Percentiles rank a stretch among this genome's conserved stretches.
phyloP scores from a whole-genome alignment of 2,113 vertebrate species.

The Neodon shergylaensis region DNA sequence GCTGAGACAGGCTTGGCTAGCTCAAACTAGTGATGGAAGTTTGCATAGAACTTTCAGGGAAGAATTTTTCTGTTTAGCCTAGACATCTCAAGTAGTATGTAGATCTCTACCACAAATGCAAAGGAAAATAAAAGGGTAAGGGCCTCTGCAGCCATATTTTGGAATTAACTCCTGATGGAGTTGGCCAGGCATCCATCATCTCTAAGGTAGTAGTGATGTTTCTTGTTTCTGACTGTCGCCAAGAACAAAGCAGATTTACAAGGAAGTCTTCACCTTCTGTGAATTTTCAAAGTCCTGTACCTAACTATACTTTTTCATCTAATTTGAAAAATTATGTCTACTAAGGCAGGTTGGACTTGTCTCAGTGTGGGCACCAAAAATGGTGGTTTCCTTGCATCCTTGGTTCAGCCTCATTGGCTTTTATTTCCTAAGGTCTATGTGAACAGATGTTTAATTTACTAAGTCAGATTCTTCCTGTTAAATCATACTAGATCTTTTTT shows the following conservation, averaged over 20 bases:
- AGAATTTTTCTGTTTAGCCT: neutral
- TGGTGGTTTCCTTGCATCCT: neutral
- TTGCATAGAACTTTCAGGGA: slow-evolving; percentile 10
- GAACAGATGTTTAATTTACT: neutral
- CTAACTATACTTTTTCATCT: neutral
- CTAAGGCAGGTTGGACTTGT: neutral
- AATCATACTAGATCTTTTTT: neutral
- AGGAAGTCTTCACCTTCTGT: neutral
- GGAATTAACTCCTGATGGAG: neutral
- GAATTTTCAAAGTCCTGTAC: slow-evolving; percentile 12
- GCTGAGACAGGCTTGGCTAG: neutral
- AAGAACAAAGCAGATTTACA: slow-evolving; percentile 30
- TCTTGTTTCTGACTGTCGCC: neutral
- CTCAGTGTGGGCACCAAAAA: neutral
- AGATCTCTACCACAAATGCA: neutral
- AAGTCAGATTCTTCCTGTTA: neutral
- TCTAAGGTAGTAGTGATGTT: neutral
- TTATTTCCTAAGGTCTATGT: neutral
- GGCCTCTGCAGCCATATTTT: neutral
- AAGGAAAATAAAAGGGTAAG: neutral
- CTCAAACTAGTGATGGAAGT: neutral
- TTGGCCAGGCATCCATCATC: neutral
- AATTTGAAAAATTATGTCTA: neutral
- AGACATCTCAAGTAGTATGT: neutral
- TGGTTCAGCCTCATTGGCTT: neutral